phyloP scores from a whole-genome alignment of 2,888 invertebrate species.

The Lasioglossum malachurum region DNA sequence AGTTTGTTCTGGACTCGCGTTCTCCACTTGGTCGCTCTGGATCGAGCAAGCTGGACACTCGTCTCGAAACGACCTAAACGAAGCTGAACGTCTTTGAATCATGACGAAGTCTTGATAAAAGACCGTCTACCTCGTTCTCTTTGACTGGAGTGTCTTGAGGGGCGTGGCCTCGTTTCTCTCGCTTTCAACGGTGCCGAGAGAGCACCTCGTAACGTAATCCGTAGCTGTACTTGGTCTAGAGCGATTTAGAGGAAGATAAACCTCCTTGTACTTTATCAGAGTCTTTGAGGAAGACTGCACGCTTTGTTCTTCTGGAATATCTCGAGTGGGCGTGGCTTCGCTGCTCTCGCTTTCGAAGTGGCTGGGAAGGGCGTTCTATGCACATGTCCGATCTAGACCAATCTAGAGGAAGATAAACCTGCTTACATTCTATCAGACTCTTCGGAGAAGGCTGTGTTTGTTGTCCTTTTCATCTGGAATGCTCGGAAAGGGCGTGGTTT shows the following conservation, averaged over 20 bases:
- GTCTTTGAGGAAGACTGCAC: neutral
- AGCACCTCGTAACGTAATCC: neutral
- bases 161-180: neutral
- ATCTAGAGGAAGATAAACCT: no score
- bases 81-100: neutral
- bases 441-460: no score
- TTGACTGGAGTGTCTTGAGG: neutral
- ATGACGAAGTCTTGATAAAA: neutral
- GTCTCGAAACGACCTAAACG: neutral
- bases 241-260: neutral
- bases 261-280: neutral
- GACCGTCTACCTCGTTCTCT: neutral
- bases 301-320: neutral
- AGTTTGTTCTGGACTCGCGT: slow-evolving; percentile 1
- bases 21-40: neutral
- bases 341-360: neutral
- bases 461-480: no score
- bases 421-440: no score
- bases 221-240: neutral
- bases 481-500: no score
- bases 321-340: neutral
- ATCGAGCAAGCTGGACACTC: neutral
- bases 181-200: neutral
- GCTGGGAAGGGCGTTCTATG: neutral
- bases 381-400: no score